phyloP scores from a whole-genome alignment of 2,797 vertebrate genomes.

The Pseudochirops corinnae region DNA sequence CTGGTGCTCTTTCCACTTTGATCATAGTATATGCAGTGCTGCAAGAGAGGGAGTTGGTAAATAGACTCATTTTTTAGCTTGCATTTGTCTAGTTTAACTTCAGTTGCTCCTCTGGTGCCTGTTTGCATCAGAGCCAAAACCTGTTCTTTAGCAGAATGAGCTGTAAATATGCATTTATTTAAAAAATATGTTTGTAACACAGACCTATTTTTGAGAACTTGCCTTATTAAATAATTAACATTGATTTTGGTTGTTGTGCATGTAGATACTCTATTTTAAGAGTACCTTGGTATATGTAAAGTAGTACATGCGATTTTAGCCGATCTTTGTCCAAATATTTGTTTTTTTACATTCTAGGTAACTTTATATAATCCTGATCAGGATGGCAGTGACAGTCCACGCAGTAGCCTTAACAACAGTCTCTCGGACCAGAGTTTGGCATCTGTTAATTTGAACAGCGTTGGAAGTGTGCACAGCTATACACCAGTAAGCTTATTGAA shows the following conservation, averaged over 20 bases:
- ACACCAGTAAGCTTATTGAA: slow-evolving; percentile 88
- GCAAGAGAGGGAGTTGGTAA: neutral
- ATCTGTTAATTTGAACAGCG: slow-evolving; percentile 95
- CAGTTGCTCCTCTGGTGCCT: neutral
- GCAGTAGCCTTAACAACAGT: slow-evolving; percentile 98
- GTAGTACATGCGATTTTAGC: slow-evolving; percentile 2
- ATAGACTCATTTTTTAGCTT: neutral
- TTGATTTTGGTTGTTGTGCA: neutral
- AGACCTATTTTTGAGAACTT: neutral
- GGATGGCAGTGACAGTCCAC: slow-evolving; percentile 95
- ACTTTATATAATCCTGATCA: slow-evolving; percentile 95
- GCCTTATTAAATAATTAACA: neutral
- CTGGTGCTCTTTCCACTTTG: neutral
- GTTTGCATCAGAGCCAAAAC: neutral
- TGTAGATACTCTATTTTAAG: neutral
- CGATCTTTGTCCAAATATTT: slow-evolving; percentile 23
- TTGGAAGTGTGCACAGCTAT: slow-evolving; percentile 94
- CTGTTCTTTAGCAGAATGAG: neutral
- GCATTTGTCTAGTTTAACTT: neutral
- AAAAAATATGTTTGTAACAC: neutral
- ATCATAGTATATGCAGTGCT: neutral
- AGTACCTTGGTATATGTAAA: slow-evolving; percentile 47
- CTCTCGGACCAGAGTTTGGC: slow-evolving; percentile 96
- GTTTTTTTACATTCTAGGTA: slow-evolving; percentile 87
- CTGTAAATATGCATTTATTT: neutral